Conservation (phyloP, 2,888 invertebrate genomes). For the Drosophila dives region DNA sequence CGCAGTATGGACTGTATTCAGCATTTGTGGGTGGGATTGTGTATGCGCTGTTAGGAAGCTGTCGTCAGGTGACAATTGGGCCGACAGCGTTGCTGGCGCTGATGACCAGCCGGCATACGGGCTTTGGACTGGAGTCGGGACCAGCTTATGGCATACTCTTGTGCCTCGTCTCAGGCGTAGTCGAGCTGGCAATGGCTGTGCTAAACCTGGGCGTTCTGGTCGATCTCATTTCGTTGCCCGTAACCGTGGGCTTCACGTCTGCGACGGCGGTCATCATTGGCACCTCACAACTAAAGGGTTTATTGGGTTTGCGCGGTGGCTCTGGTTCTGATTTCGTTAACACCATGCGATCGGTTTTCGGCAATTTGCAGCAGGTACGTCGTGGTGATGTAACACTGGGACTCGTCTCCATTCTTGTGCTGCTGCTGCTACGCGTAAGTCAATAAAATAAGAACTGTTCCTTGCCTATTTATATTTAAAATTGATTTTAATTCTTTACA, state of each 20-base stretch:
- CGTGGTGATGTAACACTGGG: slow-evolving; percentile 90
- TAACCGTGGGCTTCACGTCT: slow-evolving; percentile 95
- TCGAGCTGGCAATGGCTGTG: slow-evolving; percentile 93
- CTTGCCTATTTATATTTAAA: not conserved
- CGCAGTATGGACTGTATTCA: slow-evolving; percentile 97
- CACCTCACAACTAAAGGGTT: slow-evolving; percentile 92
- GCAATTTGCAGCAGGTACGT: slow-evolving; percentile 89
- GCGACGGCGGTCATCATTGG: slow-evolving; percentile 96
- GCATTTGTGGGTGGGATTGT: slow-evolving; percentile 97
- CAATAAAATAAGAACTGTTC: not conserved
- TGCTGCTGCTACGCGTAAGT: slow-evolving; percentile 91
- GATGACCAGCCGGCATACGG: slow-evolving; percentile 91
- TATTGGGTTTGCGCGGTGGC: slow-evolving; percentile 90
- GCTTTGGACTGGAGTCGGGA: slow-evolving; percentile 84
- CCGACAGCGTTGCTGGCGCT: slow-evolving; percentile 96
- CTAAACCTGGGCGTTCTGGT: slow-evolving; percentile 93
- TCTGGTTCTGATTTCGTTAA: slow-evolving; percentile 90
- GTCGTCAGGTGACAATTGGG: slow-evolving; percentile 94
- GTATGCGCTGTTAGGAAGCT: slow-evolving; percentile 95
- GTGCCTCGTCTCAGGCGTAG: slow-evolving; percentile 92
- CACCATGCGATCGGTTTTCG: slow-evolving; percentile 89
- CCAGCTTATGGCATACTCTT: slow-evolving; percentile 92
- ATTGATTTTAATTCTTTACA: slow-evolving; percentile 13
- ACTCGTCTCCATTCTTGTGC: slow-evolving; percentile 89
- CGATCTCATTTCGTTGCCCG: slow-evolving; percentile 95